These are phyloP conservation scores for Drosophila burlai DNA, from an alignment of 1,140 invertebrate genomes.

Conservation along the genomic window DNA sequence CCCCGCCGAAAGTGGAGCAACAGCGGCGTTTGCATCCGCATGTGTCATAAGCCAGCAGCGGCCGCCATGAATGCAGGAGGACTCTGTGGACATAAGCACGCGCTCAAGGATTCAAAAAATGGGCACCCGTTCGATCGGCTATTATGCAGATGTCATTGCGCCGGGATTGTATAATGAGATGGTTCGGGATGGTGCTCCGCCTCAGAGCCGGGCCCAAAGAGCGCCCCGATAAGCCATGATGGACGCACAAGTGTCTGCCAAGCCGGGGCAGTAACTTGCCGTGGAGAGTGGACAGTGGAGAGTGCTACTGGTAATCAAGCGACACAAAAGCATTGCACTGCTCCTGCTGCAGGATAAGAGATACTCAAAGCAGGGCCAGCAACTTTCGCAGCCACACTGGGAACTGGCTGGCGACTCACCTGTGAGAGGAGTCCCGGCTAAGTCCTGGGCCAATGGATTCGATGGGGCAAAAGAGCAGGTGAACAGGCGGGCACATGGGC, in stretches of 20 bases:
- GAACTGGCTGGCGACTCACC: constrained; percentile 43
- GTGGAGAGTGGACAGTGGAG: too few relatives aligned
- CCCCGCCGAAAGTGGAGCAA: constrained; percentile 39
- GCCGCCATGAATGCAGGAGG: constrained; percentile 32
- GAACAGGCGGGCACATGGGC: neutral
- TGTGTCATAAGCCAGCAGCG: constrained; percentile 8
- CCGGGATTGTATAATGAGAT: constrained; percentile 47
- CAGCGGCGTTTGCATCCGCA: constrained; percentile 1
- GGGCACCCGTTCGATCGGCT: constrained; percentile 56
- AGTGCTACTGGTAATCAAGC: constrained; percentile 53
- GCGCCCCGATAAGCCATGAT: constrained; percentile 41
- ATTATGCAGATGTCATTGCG: constrained; percentile 70
- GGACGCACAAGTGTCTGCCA: constrained; percentile 37
- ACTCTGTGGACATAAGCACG: constrained; percentile 67
- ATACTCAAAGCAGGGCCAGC: constrained; percentile 5
- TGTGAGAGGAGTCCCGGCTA: constrained; percentile 46
- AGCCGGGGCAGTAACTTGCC: constrained; percentile 20
- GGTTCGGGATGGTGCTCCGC: neutral
- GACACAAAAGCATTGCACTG: constrained; percentile 25
- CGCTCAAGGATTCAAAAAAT: constrained; percentile 75
- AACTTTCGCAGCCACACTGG: constrained; percentile 60
- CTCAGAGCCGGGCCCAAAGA: neutral
- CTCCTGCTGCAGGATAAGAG: constrained; percentile 36
- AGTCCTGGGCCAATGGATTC: constrained; percentile 28
- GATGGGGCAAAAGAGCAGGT: constrained; percentile 17